These are phyloP conservation scores for Drosophila buzzatii DNA, from an alignment of 2,888 invertebrate genomes.

Conservation along the genomic window DNA sequence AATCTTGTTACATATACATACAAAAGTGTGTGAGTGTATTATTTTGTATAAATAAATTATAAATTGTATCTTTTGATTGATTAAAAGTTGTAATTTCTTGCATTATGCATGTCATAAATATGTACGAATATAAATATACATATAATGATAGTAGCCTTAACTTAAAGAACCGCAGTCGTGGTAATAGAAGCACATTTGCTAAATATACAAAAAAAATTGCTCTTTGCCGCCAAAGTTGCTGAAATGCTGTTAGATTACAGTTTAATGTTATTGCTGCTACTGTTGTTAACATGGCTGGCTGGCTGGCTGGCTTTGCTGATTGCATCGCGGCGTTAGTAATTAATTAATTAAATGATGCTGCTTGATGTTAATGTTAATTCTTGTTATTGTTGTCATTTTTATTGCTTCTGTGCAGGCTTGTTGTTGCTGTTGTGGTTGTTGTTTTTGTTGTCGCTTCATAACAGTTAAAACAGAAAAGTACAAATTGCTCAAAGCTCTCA, in stretches of 20 bases:
- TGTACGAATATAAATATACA: slow-evolving; percentile 25
- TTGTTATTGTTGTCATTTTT: slow-evolving; percentile 56
- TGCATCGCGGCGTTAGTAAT: slow-evolving; percentile 45
- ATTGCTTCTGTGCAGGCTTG: slow-evolving; percentile 61
- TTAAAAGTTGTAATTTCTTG: slow-evolving; percentile 58
- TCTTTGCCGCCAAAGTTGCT: slow-evolving; percentile 13
- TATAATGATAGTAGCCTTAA: slow-evolving; percentile 57
- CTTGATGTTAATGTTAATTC: slow-evolving; percentile 34
- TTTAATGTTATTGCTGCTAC: slow-evolving; percentile 61
- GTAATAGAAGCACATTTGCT: slow-evolving; percentile 52
- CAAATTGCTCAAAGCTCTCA: slow-evolving; percentile 63
- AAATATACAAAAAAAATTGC: slow-evolving; percentile 12
- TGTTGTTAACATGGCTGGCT: slow-evolving; percentile 55
- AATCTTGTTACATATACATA: slow-evolving; percentile 48
- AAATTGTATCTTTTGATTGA: slow-evolving; percentile 27
- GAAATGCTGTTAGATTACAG: slow-evolving; percentile 70
- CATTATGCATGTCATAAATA: slow-evolving; percentile 52
- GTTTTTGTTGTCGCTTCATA: slow-evolving; percentile 58
- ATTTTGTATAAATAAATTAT: slow-evolving; percentile 45
- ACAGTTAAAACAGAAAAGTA: slow-evolving; percentile 75
- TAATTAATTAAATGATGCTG: slow-evolving; percentile 14
- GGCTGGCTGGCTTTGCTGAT: slow-evolving; percentile 23
- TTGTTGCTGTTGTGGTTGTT: slow-evolving; percentile 42
- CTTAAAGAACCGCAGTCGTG: slow-evolving; percentile 71
- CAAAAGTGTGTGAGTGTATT: slow-evolving; percentile 42